Evolutionary conservation across 2,888 invertebrate species (phyloP).

Genomic region (Zaprionus bogoriensis): DNA sequence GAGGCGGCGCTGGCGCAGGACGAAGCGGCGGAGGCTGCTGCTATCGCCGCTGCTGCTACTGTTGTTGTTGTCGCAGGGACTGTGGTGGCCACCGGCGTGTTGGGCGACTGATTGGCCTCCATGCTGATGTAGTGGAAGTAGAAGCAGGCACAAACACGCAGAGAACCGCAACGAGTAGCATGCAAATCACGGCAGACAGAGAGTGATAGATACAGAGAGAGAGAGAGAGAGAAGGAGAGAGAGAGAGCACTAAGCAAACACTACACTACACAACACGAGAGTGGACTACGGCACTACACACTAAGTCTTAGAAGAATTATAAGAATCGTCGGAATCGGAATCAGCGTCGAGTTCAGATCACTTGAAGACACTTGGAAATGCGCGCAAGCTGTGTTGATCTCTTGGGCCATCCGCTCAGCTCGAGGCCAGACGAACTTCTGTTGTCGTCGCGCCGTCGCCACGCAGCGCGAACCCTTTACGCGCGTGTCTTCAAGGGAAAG

Average conservation of each 20-base stretch:
- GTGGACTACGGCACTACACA: constrained; percentile 6
- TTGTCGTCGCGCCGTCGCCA: constrained; percentile 63
- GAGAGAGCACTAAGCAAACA: neutral
- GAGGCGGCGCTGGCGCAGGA: constrained; percentile 5
- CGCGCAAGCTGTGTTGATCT: constrained; percentile 39
- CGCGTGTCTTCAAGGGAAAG: constrained; percentile 5
- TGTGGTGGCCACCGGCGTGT: constrained; percentile 31
- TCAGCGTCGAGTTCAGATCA: neutral
- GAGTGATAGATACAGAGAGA: too few species aligned
- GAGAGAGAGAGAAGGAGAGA: constrained; percentile 14
- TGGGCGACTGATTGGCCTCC: constrained; percentile 54
- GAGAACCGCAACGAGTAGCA: constrained; percentile 57
- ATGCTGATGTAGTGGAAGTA: constrained; percentile 25
- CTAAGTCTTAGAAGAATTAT: neutral
- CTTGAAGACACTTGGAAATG: constrained; percentile 34
- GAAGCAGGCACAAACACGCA: constrained; percentile 44
- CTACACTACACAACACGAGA: constrained; percentile 28
- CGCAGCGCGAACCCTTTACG: constrained; percentile 74
- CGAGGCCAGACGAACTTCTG: constrained; percentile 83
- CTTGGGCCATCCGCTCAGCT: constrained; percentile 79
- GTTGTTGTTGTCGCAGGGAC: constrained; percentile 38
- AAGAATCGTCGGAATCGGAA: constrained; percentile 8
- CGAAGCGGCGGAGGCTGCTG: constrained; percentile 23
- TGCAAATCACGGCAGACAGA: too few species aligned
- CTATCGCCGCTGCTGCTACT: constrained; percentile 17